These are phyloP conservation scores for Poecilia latipinna DNA, from an alignment of 2,113 vertebrate species.

Conservation along the genomic window DNA sequence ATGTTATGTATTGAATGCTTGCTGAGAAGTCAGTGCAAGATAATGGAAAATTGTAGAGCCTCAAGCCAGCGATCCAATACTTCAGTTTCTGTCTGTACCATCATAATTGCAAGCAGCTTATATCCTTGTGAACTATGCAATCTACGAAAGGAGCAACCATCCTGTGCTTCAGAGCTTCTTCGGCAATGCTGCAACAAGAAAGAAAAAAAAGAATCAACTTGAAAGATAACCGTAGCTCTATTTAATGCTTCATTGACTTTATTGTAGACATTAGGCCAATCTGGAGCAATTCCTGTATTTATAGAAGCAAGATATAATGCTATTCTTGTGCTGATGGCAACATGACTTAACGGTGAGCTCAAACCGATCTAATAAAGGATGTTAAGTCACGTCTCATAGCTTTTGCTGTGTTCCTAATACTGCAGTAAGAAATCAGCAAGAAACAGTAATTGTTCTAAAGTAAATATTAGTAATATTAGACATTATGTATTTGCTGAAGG, in stretches of 20 bases:
- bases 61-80: neutral
- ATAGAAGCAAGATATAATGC: conserved; percentile 56
- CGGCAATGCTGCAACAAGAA: conserved; percentile 35
- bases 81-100: neutral
- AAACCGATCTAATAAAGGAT: conserved; percentile 48
- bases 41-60: conserved; percentile 18
- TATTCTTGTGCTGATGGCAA: conserved; percentile 36
- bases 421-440: conserved; percentile 19
- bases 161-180: conserved; percentile 23
- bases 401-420: conserved; percentile 27
- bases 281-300: conserved; percentile 58
- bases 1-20: neutral
- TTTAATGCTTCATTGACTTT: conserved; percentile 55
- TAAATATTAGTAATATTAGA: neutral
- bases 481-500: neutral
- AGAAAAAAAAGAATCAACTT: conserved; percentile 23
- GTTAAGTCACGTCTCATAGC: conserved; percentile 20
- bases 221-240: conserved; percentile 44
- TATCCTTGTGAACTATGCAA: conserved; percentile 14
- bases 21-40: neutral
- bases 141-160: conserved; percentile 29
- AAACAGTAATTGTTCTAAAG: conserved; percentile 11
- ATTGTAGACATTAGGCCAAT: conserved; percentile 53
- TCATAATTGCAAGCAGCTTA: conserved; percentile 22
- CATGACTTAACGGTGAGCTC: conserved; percentile 44